A percentile compares a stretch with the other conserved stretches of the same genome.
phyloP scores from a whole-genome alignment of 2,113 vertebrate species.

The Nettapus auritus region DNA sequence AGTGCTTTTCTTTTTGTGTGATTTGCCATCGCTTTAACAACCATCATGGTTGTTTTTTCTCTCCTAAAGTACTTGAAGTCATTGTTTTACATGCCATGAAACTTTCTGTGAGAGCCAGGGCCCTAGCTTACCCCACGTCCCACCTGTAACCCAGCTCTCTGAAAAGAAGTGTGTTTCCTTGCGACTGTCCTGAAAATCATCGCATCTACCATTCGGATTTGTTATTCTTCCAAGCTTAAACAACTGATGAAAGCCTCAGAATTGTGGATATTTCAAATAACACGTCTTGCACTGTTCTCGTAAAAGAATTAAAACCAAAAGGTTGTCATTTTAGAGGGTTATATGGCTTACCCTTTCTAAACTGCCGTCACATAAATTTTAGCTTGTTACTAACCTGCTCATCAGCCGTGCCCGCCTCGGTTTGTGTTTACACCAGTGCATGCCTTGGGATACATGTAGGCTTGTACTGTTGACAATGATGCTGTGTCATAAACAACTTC shows the following conservation, averaged over 20 bases:
- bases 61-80: neutral
- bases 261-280: neutral
- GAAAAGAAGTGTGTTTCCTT: neutral
- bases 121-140: neutral
- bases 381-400: neutral
- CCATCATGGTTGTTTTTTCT: fast-evolving
- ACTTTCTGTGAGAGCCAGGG: neutral
- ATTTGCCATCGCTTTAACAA: neutral
- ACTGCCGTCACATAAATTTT: neutral
- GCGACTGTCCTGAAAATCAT: neutral
- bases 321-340: neutral
- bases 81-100: neutral
- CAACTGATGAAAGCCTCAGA: neutral
- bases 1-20: neutral
- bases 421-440: neutral
- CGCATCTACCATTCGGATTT: neutral
- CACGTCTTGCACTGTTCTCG: neutral
- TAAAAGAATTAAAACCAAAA: neutral
- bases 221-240: neutral
- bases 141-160: neutral
- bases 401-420: neutral
- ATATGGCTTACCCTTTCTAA: neutral
- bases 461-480: neutral
- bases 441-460: neutral
- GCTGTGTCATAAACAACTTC: neutral